These are phyloP conservation scores for Bergia puertoricense DNA, from an alignment of 92 coral and sea anemone genomes.

Conservation along the genomic window DNA sequence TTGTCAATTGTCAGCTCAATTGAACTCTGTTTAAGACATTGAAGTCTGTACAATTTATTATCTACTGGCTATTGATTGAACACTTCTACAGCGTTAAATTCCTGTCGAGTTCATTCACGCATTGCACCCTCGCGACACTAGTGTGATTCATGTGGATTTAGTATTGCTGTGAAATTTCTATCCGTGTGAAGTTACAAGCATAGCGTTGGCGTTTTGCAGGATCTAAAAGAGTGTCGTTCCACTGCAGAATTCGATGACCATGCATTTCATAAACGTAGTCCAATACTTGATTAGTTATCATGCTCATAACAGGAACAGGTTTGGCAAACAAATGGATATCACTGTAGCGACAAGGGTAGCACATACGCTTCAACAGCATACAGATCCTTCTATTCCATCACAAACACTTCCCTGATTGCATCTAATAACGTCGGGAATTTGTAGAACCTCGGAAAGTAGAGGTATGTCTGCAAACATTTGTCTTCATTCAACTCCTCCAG, in stretches of 20 bases:
- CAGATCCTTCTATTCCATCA: slow-evolving; percentile 9
- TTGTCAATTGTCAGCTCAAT: no score
- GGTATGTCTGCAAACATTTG: slow-evolving; percentile 6
- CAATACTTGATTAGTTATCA: not conserved
- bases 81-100: no score
- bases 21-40: no score
- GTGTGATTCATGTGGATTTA: no score
- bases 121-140: no score
- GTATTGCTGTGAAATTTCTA: no score
- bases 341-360: slow-evolving; percentile 10
- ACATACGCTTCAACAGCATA: slow-evolving; percentile 4
- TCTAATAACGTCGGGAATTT: not conserved
- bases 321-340: not conserved
- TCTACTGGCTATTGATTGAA: no score
- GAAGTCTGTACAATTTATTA: no score
- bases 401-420: slow-evolving; percentile 18
- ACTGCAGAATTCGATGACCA: not conserved
- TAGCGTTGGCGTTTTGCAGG: not conserved
- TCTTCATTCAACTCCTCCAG: slow-evolving; percentile 2
- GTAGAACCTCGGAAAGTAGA: not conserved
- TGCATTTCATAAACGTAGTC: slow-evolving; percentile 10
- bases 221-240: not conserved
- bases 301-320: slow-evolving; percentile 8
- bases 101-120: no score
- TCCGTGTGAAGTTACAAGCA: not conserved